These are phyloP conservation scores for Araneus ventricosus DNA, from an alignment of 1,140 invertebrate species.

Conservation along the genomic window DNA sequence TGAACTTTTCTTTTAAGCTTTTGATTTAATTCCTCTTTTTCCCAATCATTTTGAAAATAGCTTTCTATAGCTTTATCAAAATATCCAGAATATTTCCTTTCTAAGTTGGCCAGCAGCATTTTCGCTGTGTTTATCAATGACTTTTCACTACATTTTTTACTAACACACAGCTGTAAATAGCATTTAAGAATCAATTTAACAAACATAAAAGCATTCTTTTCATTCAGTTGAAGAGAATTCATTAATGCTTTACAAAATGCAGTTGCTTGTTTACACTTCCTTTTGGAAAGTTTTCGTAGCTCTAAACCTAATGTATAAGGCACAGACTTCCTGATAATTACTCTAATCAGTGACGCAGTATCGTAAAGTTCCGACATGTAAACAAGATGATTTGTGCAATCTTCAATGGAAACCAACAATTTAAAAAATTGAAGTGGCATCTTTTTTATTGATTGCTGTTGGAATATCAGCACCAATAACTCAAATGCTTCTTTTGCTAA, in stretches of 20 bases:
- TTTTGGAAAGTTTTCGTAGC: neutral
- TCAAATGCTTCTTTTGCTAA: neutral
- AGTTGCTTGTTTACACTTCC: neutral
- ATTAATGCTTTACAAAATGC: neutral
- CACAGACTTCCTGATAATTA: neutral
- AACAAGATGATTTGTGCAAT: neutral
- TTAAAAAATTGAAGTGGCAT: neutral
- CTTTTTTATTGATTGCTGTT: slow-evolving; percentile 49
- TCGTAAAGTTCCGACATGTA: neutral
- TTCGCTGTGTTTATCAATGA: neutral
- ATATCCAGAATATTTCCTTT: slow-evolving; percentile 71
- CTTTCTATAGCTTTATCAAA: slow-evolving; percentile 70
- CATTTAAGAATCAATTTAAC: neutral
- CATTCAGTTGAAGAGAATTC: neutral
- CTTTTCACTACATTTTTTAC: neutral
- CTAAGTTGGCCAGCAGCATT: neutral
- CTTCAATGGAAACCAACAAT: neutral
- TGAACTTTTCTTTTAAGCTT: neutral
- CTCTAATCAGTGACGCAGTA: neutral
- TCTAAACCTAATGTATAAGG: neutral
- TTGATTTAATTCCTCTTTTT: too few relatives aligned
- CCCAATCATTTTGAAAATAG: slow-evolving; percentile 45
- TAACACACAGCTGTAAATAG: neutral
- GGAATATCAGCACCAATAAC: slow-evolving; percentile 50
- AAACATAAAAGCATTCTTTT: neutral